Conservation (phyloP, 1,140 invertebrate genomes). For the Eciton burchellii region DNA sequence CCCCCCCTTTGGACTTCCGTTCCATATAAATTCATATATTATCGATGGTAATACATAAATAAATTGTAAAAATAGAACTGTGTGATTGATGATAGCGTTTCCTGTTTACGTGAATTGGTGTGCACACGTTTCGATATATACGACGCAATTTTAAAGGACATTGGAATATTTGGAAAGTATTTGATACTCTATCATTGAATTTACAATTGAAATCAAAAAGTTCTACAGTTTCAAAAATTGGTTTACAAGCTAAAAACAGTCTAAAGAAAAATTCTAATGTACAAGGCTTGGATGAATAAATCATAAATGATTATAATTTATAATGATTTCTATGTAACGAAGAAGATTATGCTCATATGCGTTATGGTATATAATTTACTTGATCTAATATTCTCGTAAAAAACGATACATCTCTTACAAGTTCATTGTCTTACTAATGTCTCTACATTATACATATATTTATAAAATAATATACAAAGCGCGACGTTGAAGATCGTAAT, state of each 20-base stretch:
- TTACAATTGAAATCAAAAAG: not conserved
- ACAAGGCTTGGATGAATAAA: not conserved
- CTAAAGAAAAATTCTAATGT: not conserved
- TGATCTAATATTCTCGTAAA: not conserved
- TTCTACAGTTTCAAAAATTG: not conserved
- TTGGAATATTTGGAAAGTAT: too few relatives aligned
- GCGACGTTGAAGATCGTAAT: not conserved
- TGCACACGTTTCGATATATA: not conserved
- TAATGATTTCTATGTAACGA: conserved; percentile 2
- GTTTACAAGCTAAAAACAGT: not conserved
- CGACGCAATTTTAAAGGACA: too few relatives aligned
- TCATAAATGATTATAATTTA: not conserved
- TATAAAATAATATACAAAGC: not conserved
- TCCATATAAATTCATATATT: conserved; percentile 21
- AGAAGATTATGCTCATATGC: not conserved
- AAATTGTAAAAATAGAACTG: conserved; percentile 66
- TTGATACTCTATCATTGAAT: not conserved
- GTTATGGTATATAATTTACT: not conserved
- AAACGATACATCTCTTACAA: not conserved
- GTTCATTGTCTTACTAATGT: conserved; percentile 4
- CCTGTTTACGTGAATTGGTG: conserved; percentile 40
- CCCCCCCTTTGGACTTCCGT: not conserved
- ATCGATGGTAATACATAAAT: conserved; percentile 59
- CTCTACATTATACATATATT: not conserved
- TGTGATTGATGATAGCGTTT: conserved; percentile 55